Base-by-base conservation (phyloP, 2,113 vertebrate genomes). In the Geothlypis trichas region DNA sequence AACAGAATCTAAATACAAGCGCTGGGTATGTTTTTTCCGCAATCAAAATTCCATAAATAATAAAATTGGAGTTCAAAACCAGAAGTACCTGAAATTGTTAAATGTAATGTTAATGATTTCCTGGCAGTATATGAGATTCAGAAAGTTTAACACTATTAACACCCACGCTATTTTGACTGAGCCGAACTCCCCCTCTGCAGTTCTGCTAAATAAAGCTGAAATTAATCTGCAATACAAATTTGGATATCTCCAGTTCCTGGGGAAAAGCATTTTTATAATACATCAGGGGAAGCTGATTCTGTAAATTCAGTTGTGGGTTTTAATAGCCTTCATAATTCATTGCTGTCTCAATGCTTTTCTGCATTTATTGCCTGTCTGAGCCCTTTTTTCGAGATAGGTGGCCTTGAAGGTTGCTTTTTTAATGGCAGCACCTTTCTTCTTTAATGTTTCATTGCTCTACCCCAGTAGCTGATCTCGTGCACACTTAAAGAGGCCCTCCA, bases 11-110 rank as follows among this genome's bases (percentile, higher is more conserved):
- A 94, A 95, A 96, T 86, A 71, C 49, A 91, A 95, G 82, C 30
- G 71, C 54, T 74, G 37, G 63, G 61, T 82, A 88, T 97, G 84
- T 96, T 96, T 97, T 88, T 90, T 92, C 90, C 96, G 90, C 92
- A 96, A 93, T 97, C 88, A 92, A 57, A 83, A 94, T 94, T 96
- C 89, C 83, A 96, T 93, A 96, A 97, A 96, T 93, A 96, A 97
- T 89, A 93, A 95, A 93, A 87, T 61, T 87, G 49, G n/a, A 94
- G 93, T 94, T 94, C 88, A 91, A 95, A 96, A 88, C 87, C 79
- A 82, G 83, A 94, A 92, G 87, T 87, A 87, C 87, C 86, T 91
- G 81, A 95, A 96, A 91, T 86, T 91, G 75, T 89, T 94, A 90
- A 81, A 82, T 46, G 66, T 59, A 91, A 95, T 67, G 87, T 96